phyloP scores from a whole-genome alignment of 2,797 vertebrate species.

The Anisognathus igniventris region DNA sequence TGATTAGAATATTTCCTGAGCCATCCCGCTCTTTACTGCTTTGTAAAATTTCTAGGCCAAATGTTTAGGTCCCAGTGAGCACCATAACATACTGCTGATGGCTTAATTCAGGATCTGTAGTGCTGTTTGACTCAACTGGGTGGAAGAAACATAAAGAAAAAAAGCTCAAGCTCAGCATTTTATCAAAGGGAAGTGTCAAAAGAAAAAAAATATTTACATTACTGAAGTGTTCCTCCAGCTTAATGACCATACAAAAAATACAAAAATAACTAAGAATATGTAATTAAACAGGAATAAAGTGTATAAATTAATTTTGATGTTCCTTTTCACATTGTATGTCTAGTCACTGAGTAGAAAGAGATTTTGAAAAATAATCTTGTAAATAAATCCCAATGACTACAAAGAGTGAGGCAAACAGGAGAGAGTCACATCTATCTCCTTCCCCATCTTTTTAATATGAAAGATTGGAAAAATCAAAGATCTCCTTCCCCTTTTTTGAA shows the following conservation, averaged over 20 bases:
- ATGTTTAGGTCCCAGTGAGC: not conserved
- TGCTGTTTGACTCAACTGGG: not conserved
- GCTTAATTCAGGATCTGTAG: not conserved
- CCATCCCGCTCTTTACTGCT: not conserved
- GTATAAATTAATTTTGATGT: not conserved
- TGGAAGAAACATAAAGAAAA: not conserved
- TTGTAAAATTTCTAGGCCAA: not conserved
- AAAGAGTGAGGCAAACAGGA: not conserved
- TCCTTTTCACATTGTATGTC: not conserved
- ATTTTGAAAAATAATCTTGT: not conserved
- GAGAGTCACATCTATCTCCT: not conserved
- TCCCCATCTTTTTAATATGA: not conserved
- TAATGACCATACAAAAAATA: not conserved
- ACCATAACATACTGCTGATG: not conserved
- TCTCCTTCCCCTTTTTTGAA: not conserved
- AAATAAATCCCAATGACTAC: not conserved
- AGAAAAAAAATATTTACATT: not conserved
- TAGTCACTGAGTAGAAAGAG: not conserved
- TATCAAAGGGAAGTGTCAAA: not conserved
- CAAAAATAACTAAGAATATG: not conserved
- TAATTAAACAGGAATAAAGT: not conserved
- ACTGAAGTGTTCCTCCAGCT: not conserved
- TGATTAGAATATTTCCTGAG: not conserved
- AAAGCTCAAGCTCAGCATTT: not conserved
- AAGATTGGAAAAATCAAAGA: not conserved